phyloP scores from a whole-genome alignment of 1,140 invertebrate genomes.

The Drosophila sp. region DNA sequence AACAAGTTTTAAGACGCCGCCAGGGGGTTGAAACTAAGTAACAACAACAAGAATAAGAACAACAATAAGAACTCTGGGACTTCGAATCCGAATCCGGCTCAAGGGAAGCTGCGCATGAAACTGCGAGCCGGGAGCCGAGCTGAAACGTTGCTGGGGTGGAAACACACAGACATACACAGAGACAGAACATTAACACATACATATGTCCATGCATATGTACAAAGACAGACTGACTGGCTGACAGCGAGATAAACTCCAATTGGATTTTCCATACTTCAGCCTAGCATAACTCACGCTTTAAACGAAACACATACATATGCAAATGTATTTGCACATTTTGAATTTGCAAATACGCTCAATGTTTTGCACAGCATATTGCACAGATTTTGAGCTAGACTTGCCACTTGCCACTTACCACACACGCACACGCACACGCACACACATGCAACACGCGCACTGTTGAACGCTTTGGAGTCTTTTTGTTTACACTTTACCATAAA shows the following conservation, averaged over 20 bases:
- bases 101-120: constrained; percentile 64
- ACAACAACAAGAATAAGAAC: constrained; percentile 26
- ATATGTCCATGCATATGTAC: constrained; percentile 4
- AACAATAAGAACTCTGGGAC: constrained; percentile 37
- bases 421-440: constrained; percentile 12
- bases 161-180: constrained; percentile 31
- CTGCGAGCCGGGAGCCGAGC: constrained; percentile 52
- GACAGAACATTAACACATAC: constrained; percentile 5
- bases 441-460: constrained; percentile 2
- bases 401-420: constrained; percentile 18
- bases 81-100: constrained; percentile 53
- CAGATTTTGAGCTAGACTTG: constrained; percentile 52
- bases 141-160: constrained; percentile 66
- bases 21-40: constrained; percentile 52
- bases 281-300: neutral
- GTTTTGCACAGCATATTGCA: constrained; percentile 38
- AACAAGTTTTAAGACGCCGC: constrained; percentile 70
- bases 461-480: neutral
- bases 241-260: constrained; percentile 29
- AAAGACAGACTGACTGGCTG: constrained; percentile 15
- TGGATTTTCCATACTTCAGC: constrained; percentile 20
- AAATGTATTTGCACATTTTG: neutral
- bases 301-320: neutral
- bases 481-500: constrained; percentile 30
- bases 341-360: neutral